Conservation (phyloP, 1,140 invertebrate species). For the Hermatobates lingyangjiaoensis region DNA sequence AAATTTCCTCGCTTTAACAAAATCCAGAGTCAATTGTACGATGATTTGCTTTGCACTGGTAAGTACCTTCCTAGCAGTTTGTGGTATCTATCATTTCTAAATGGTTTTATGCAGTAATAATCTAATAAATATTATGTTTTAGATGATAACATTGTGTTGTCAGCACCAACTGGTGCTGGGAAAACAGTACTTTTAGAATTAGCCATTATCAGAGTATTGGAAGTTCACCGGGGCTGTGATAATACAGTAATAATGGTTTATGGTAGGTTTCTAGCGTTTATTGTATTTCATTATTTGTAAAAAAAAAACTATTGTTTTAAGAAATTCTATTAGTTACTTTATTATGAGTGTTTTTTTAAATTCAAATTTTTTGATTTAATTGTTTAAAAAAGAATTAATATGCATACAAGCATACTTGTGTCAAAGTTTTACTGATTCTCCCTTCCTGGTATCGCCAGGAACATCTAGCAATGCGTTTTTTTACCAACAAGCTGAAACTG, state of each 20-base stretch:
- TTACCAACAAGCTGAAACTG: no score
- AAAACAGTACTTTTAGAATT: constrained; percentile 69
- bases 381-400: no score
- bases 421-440: no score
- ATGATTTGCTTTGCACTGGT: constrained; percentile 1
- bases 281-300: background rate
- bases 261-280: constrained; percentile 28
- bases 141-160: constrained; percentile 51
- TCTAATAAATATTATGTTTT: constrained; percentile 20
- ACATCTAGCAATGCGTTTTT: no score
- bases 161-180: constrained; percentile 64
- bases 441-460: no score
- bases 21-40: constrained; percentile 2
- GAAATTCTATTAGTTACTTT: no score
- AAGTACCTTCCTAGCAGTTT: background rate
- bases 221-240: no score
- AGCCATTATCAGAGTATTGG: constrained; percentile 45
- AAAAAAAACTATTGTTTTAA: no score
- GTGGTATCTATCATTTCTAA: background rate
- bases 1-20: background rate
- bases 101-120: background rate
- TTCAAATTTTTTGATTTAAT: no score
- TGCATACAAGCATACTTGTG: no score
- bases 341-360: no score
- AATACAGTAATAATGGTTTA: no score